Conservation (phyloP, 2,113 vertebrate genomes). For the Phrynosoma platyrhinos region DNA sequence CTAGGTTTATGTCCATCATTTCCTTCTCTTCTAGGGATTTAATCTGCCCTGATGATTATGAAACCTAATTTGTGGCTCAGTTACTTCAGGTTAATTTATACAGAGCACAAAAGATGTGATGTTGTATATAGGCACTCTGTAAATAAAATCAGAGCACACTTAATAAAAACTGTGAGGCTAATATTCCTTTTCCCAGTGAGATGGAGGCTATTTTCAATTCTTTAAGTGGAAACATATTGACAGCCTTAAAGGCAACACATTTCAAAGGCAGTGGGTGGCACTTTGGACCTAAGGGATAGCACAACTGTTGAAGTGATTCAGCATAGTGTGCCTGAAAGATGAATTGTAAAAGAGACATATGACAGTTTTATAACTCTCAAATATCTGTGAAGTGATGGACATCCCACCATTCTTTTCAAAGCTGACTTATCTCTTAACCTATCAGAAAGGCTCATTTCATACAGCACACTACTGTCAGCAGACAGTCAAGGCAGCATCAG, state of each 20-base stretch:
- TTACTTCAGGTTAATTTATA: not conserved
- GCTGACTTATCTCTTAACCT: conserved; percentile 16
- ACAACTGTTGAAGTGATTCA: conserved; percentile 13
- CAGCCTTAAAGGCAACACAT: not conserved
- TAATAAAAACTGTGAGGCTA: not conserved
- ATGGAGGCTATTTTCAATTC: not conserved
- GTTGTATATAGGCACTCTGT: not conserved
- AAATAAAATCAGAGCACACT: not conserved
- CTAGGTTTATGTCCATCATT: not conserved
- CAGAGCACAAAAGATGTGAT: not conserved
- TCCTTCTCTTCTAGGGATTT: not conserved
- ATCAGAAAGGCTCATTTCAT: conserved; percentile 21
- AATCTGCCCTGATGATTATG: not conserved
- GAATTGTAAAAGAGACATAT: conserved; percentile 2
- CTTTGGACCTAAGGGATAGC: not conserved
- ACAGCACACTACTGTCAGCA: conserved; percentile 5
- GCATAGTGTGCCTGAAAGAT: not conserved
- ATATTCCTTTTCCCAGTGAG: not conserved
- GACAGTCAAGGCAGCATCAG: not conserved
- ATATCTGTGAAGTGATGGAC: conserved; percentile 6
- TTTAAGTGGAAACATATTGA: not conserved
- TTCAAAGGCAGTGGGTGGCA: conserved; percentile 1
- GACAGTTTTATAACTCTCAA: not conserved
- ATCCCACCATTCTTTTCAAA: conserved; percentile 15
- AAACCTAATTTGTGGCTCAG: not conserved